These are phyloP conservation scores for Solenodon paradoxus DNA, from an alignment of 2,113 vertebrate species.

Conservation along the genomic window DNA sequence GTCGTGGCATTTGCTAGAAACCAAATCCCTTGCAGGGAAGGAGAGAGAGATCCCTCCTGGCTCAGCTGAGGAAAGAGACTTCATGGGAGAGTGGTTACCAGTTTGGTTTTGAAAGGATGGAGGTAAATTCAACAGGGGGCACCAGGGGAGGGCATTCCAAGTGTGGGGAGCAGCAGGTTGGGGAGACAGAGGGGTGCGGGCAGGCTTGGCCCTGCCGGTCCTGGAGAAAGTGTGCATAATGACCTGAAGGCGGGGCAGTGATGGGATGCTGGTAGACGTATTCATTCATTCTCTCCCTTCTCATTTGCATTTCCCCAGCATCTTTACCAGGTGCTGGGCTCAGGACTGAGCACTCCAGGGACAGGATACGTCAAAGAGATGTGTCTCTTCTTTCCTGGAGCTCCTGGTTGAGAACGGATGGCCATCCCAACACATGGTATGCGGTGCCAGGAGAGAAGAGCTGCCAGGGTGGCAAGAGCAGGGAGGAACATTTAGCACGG, in stretches of 20 bases:
- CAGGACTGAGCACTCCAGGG: not conserved
- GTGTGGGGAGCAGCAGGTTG: not conserved
- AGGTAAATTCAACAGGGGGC: not conserved
- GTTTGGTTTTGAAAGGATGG: not conserved
- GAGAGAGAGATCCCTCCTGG: not conserved
- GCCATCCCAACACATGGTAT: not conserved
- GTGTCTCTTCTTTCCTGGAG: not conserved
- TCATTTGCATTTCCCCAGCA: not conserved
- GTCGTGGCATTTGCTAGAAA: not conserved
- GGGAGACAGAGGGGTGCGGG: not conserved
- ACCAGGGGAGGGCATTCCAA: not conserved
- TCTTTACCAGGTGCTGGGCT: not conserved
- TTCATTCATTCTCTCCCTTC: not conserved
- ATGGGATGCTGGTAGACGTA: not conserved
- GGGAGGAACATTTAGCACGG: not conserved
- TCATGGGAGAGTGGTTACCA: not conserved
- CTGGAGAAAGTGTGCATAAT: not conserved
- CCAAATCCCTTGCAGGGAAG: not conserved
- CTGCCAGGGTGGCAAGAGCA: fast-evolving
- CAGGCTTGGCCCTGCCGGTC: not conserved
- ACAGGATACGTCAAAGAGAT: not conserved
- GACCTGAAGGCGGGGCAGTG: too few species aligned
- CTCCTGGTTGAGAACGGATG: not conserved
- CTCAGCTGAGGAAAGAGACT: not conserved
- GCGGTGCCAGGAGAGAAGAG: not conserved